Base-by-base conservation (phyloP, 1,140 invertebrate genomes). In the Dinothrombium tinctorium region DNA sequence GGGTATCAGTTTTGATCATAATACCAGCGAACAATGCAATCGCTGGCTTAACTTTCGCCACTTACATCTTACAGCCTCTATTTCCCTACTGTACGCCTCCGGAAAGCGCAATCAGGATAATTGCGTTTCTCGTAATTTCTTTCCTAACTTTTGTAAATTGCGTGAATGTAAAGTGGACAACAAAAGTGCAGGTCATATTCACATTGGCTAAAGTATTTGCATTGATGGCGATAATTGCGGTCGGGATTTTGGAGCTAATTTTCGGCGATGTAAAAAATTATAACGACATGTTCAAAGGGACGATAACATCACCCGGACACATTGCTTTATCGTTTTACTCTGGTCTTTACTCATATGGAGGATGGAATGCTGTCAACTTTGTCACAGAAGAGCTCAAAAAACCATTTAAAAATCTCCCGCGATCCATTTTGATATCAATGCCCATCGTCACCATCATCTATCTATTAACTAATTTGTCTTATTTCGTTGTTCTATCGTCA, bases 291-390 rank as follows among this genome's bases (percentile, higher is more conserved):
- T 92, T 86, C 61, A 69, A 71, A 40, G 69, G 73, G 25, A 80
- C 82, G 1, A 70, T 71, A 33, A 71, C 66, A 0, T 72, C 79
- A 54, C 70, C 81, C 4, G 77, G 80, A 31, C 73, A 76, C 56
- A 72, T 89, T 52, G 79, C 84, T 0, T 65, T 89, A 24, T 80
- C 81, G 3, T 79, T 95, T 55, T 95, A 94, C 58, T 82, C 80
- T 0, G 87, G 86, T 47, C 75, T 95, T 50, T 95, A 92, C 59
- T 87, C 86, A 0, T 95, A 92, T 59, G 86, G 84, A 40, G 89
- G 89, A 47, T 95, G 83, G 82, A 89, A 80, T 61, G 92, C 89
- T 55, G 61, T 94, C 31, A 94, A 94, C 62, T 95, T 90, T 56
- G 89, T 96, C 59, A 90, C 87, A 9, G 90, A 96, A 62, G 90